A percentile compares a stretch with the other conserved stretches of the same genome.
Evolutionary conservation across 2,888 invertebrate genomes (phyloP).

Genomic region (Drosophila falleni): DNA sequence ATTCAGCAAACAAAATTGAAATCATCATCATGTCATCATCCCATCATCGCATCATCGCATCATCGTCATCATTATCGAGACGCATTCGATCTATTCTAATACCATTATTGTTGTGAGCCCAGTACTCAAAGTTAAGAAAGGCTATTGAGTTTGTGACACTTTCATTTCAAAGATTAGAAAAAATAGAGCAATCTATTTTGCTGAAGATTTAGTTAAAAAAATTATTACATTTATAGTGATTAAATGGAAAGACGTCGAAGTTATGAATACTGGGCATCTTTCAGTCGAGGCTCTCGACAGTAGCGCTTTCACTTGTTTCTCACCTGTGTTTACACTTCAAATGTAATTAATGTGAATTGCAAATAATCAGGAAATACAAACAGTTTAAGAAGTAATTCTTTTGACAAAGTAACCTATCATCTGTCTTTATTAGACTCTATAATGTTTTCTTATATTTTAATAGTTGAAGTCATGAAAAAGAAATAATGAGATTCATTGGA

Average conservation of each 20-base stretch:
- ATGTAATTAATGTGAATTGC: constrained; percentile 47
- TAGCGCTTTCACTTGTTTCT: background rate
- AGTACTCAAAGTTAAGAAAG: background rate
- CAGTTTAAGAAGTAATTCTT: background rate
- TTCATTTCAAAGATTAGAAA: background rate
- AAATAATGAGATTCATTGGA: no score
- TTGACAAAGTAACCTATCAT: background rate
- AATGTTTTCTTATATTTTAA: background rate
- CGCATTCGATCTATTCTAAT: constrained; percentile 26
- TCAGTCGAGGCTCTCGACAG: background rate
- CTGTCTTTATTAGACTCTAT: no score
- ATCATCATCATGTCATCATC: constrained; percentile 9
- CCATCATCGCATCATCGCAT: constrained; percentile 5
- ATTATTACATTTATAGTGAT: no score
- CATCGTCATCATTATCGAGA: constrained; percentile 12
- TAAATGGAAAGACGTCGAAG: no score
- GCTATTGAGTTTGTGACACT: background rate
- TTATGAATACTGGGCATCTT: background rate
- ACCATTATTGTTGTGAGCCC: constrained; percentile 21
- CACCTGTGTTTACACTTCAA: constrained; percentile 42
- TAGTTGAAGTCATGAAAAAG: no score
- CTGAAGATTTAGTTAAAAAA: no score
- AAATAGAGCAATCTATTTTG: background rate
- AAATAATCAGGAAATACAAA: constrained; percentile 26
- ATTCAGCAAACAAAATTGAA: background rate